These are phyloP conservation scores for Brachionus angularis DNA, from an alignment of 1,140 invertebrate genomes.

Conservation along the genomic window DNA sequence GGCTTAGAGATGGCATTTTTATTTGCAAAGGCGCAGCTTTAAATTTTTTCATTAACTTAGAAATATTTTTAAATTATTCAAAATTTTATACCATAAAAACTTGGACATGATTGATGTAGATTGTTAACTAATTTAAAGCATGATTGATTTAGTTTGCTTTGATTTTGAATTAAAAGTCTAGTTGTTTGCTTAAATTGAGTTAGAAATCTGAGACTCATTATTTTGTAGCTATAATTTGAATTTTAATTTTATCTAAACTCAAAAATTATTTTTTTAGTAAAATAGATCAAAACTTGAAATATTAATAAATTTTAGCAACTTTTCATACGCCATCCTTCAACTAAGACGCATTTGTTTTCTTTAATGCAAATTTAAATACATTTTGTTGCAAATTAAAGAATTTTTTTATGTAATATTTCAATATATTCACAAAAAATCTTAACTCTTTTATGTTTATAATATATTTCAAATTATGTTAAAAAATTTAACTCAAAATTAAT, in stretches of 20 bases:
- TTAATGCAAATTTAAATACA: too few relatives aligned
- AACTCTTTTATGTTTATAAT: too few relatives aligned
- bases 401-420: not conserved
- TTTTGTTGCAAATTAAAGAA: too few relatives aligned
- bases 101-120: conserved; percentile 11
- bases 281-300: too few relatives aligned
- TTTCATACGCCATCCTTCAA: not conserved
- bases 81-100: conserved; percentile 4
- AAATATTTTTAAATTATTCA: too few relatives aligned
- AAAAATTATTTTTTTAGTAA: too few relatives aligned
- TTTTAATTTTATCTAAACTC: too few relatives aligned
- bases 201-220: conserved; percentile 24
- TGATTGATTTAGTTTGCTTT: too few relatives aligned
- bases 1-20: conserved; percentile 64
- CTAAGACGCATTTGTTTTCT: not conserved
- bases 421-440: too few relatives aligned
- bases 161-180: not conserved
- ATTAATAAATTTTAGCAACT: conserved; percentile 23
- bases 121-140: not conserved
- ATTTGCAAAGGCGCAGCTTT: conserved; percentile 48
- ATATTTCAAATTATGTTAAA: not conserved
- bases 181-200: not conserved
- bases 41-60: too few relatives aligned
- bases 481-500: too few relatives aligned
- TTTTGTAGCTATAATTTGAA: not conserved